phyloP scores from a whole-genome alignment of 2,797 vertebrate genomes.

The Oryzias sinensis region DNA sequence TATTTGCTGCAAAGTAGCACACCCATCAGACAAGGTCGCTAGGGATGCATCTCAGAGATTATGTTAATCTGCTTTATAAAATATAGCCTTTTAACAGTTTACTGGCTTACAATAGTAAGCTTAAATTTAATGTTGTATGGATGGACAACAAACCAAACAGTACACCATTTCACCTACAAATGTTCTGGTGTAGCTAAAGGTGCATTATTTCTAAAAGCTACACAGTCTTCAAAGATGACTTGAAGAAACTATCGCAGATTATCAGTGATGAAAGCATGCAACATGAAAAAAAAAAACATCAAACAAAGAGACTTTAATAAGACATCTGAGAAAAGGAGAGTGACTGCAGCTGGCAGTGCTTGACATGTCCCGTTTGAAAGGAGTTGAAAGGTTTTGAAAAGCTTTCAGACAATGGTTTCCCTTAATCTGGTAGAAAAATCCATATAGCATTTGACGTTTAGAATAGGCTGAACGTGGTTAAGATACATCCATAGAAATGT shows the following conservation, averaged over 20 bases:
- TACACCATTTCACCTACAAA: no score
- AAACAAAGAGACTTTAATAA: slow-evolving; percentile 37
- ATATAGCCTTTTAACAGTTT: slow-evolving; percentile 50
- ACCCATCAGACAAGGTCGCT: slow-evolving; percentile 45
- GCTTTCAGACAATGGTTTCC: not conserved
- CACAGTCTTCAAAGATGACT: not conserved
- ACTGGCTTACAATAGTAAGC: slow-evolving; percentile 40
- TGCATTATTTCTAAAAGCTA: slow-evolving; percentile 4
- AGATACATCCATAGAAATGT: no score
- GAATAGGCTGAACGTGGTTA: not conserved
- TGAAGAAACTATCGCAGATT: slow-evolving; percentile 19
- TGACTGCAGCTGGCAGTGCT: slow-evolving; percentile 42
- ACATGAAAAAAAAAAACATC: slow-evolving; percentile 46
- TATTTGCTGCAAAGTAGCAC: slow-evolving; percentile 36
- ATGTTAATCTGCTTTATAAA: slow-evolving; percentile 57
- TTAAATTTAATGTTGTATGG: slow-evolving; percentile 32
- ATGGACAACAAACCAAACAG: not conserved
- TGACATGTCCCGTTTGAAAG: slow-evolving; percentile 30
- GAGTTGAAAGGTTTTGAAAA: slow-evolving; percentile 3
- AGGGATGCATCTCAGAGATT: slow-evolving; percentile 56
- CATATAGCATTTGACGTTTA: not conserved
- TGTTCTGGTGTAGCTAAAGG: not conserved
- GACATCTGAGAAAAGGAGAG: slow-evolving; percentile 30
- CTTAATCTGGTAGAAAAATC: not conserved
- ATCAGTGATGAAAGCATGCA: slow-evolving; percentile 50